Conservation (phyloP, 2,113 vertebrate species). For the crab-eating macaque (Macaca fascicularis) region DNA sequence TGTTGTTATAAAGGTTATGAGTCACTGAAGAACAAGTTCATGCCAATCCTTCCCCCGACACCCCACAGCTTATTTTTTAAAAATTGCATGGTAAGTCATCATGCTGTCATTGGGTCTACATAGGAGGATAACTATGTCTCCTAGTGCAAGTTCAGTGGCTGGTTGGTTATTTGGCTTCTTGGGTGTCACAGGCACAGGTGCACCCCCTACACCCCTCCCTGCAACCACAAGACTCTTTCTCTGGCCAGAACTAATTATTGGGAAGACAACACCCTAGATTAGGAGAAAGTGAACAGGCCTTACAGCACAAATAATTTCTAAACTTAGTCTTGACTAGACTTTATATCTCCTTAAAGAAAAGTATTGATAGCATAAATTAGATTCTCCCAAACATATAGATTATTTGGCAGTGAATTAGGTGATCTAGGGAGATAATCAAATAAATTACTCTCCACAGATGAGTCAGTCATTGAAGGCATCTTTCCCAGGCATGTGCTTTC, state of each 20-base stretch:
- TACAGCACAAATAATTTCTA: not conserved
- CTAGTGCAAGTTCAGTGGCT: not conserved
- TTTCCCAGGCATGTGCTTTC: not conserved
- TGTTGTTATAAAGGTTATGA: not conserved
- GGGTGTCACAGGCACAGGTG: not conserved
- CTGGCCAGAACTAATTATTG: not conserved
- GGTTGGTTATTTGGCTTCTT: not conserved
- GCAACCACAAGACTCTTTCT: not conserved
- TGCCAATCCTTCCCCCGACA: not conserved
- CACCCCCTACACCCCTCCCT: not conserved
- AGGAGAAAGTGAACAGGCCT: not conserved
- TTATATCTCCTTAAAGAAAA: not conserved
- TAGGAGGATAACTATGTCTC: not conserved
- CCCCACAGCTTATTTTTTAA: not conserved
- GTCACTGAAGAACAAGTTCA: not conserved
- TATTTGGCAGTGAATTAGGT: slow-evolving; percentile 15
- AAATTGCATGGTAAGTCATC: not conserved
- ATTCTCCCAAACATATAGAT: not conserved
- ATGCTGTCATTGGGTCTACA: not conserved
- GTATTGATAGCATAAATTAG: not conserved
- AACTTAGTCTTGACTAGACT: not conserved
- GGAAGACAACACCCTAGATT: not conserved
- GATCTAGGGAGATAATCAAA: not conserved
- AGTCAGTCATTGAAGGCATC: not conserved
- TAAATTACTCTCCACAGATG: not conserved